These are phyloP conservation scores for Vimba vimba DNA, from an alignment of 2,113 vertebrate species.

Conservation along the genomic window DNA sequence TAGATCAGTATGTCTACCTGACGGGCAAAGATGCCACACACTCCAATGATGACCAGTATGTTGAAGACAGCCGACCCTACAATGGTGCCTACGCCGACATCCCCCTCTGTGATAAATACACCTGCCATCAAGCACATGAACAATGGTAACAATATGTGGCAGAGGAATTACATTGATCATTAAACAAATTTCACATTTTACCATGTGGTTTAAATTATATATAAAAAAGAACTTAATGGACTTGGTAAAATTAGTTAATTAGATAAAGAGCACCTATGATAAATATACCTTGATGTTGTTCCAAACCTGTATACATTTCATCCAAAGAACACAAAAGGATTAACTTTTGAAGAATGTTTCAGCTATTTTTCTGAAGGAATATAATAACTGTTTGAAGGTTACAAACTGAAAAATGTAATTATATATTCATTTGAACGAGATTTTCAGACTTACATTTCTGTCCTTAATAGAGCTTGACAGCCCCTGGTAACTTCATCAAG, in stretches of 20 bases:
- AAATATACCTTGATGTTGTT: too few relatives aligned
- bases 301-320: too few relatives aligned
- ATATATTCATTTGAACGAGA: too few relatives aligned
- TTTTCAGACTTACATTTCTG: too few relatives aligned
- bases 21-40: constrained; percentile 78
- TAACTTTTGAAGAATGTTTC: too few relatives aligned
- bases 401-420: too few relatives aligned
- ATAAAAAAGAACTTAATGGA: neutral
- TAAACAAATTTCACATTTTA: neutral
- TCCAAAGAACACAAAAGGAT: too few relatives aligned
- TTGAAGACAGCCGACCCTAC: constrained; percentile 82
- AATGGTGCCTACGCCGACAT: constrained; percentile 78
- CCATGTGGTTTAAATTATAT: neutral
- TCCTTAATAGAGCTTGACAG: too few relatives aligned
- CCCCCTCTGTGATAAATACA: constrained; percentile 81
- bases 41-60: constrained; percentile 81
- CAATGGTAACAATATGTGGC: neutral
- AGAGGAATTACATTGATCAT: neutral
- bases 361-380: too few relatives aligned
- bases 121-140: constrained; percentile 61
- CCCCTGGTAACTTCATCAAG: too few relatives aligned
- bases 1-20: constrained; percentile 63
- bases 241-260: neutral
- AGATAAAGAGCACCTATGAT: too few relatives aligned
- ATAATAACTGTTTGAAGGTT: too few relatives aligned